A percentile compares a stretch with the other conserved stretches of the same genome.
phyloP scores from a whole-genome alignment of 30 jellyfish, hydroid and myxozoan species.

The Aurelia aurita region DNA sequence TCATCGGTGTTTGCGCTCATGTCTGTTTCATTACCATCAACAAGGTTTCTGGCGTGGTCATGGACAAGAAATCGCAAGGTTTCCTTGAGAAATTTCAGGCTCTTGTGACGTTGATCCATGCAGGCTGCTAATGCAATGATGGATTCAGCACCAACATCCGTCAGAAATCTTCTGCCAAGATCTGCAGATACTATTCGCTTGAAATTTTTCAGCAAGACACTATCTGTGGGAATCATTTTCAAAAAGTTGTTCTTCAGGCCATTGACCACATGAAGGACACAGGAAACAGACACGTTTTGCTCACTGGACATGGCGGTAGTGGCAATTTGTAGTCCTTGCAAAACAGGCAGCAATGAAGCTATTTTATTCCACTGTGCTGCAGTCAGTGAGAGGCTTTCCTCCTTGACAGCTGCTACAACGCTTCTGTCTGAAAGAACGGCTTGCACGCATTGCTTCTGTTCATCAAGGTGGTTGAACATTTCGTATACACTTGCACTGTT shows the following conservation, averaged over 20 bases:
- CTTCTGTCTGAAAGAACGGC: constrained; percentile 32
- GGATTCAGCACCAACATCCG: constrained; percentile 15
- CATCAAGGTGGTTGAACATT: constrained; percentile 51
- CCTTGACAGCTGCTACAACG: constrained; percentile 21
- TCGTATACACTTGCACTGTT: constrained; percentile 55
- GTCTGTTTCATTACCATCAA: not conserved
- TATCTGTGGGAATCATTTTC: constrained; percentile 4
- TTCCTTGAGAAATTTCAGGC: constrained; percentile 11
- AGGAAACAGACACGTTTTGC: constrained; percentile 42
- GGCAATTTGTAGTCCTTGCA: constrained; percentile 59
- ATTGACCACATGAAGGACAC: constrained; percentile 44
- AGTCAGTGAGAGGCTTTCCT: constrained; percentile 17
- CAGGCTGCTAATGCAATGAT: constrained; percentile 24
- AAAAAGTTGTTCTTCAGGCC: constrained; percentile 47
- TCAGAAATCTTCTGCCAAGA: constrained; percentile 21
- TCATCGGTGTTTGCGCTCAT: not conserved
- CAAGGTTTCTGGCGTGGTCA: constrained; percentile 33
- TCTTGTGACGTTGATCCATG: constrained; percentile 40
- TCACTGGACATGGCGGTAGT: constrained; percentile 42
- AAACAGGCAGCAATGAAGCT: constrained; percentile 45
- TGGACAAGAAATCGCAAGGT: constrained; percentile 15
- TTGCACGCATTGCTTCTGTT: constrained; percentile 43
- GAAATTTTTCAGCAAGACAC: constrained; percentile 18
- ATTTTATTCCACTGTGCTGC: constrained; percentile 49
- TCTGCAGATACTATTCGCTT: constrained; percentile 11